These are phyloP conservation scores for Odiellus spinosus DNA, from an alignment of 2,888 invertebrate genomes.

Conservation along the genomic window DNA sequence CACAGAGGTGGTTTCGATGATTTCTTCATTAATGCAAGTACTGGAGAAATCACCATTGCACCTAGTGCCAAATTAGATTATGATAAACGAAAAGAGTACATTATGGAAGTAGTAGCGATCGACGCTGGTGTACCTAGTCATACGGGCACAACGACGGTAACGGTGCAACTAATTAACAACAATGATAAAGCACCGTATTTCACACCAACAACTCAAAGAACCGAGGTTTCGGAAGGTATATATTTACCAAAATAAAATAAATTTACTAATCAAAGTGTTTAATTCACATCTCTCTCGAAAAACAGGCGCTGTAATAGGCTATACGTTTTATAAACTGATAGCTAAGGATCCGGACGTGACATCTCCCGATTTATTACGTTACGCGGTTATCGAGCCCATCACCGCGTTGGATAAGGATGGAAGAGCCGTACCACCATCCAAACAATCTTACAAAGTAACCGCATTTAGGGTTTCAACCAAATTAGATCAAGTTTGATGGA, in stretches of 20 bases:
- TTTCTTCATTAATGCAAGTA: constrained; percentile 57
- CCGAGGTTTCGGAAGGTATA: constrained; percentile 42
- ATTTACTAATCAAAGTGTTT: neutral
- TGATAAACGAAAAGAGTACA: constrained; percentile 59
- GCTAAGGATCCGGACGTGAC: constrained; percentile 66
- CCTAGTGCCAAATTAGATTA: constrained; percentile 53
- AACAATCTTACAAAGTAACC: constrained; percentile 10
- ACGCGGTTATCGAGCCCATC: constrained; percentile 48
- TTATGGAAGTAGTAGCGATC: constrained; percentile 45
- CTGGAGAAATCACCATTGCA: constrained; percentile 57
- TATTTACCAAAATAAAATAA: constrained; percentile 4
- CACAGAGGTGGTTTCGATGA: constrained; percentile 71
- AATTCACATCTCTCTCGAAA: neutral
- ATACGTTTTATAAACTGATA: constrained; percentile 49
- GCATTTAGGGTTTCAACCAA: no score
- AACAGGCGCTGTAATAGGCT: constrained; percentile 43
- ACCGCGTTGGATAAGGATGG: constrained; percentile 69
- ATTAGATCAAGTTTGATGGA: no score
- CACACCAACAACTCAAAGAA: constrained; percentile 56
- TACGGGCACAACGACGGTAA: constrained; percentile 62
- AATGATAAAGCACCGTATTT: constrained; percentile 78
- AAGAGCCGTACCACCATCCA: constrained; percentile 29
- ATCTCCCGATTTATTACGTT: constrained; percentile 48
- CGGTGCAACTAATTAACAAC: constrained; percentile 61
- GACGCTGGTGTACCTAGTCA: constrained; percentile 50